Evolutionary conservation across 2,888 invertebrate species (phyloP).

Genomic region (Erpobdella octoculata): DNA sequence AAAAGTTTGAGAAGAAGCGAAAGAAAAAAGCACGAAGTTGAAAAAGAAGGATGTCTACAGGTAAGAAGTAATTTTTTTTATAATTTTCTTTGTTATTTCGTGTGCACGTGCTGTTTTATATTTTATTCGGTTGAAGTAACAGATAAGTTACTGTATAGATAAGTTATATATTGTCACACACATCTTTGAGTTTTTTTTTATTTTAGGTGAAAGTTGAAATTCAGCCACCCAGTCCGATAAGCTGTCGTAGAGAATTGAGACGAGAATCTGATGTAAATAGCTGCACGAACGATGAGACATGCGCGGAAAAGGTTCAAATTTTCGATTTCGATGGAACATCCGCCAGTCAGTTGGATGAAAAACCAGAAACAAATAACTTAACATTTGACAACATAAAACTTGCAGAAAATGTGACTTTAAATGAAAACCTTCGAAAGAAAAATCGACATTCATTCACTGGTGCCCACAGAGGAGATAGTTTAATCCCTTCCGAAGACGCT

Average conservation of each 20-base stretch:
- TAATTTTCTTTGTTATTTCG: background rate
- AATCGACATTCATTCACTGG: background rate
- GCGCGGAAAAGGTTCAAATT: too few species aligned
- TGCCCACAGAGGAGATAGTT: background rate
- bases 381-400: background rate
- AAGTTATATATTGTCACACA: too few species aligned
- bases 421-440: background rate
- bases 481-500: background rate
- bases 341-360: too few species aligned
- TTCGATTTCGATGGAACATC: too few species aligned
- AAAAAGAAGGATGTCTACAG: conserved; percentile 3
- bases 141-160: too few species aligned
- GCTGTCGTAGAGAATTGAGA: background rate
- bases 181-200: too few species aligned
- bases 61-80: background rate
- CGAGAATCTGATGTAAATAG: background rate
- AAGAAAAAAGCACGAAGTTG: background rate
- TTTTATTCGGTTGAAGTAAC: background rate
- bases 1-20: background rate
- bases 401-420: background rate
- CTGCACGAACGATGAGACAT: background rate
- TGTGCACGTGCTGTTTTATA: background rate
- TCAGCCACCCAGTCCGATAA: conserved; percentile 17
- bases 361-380: too few species aligned
- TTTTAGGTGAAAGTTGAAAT: conserved; percentile 23